Percentiles rank a stretch among this genome's conserved stretches.
Conservation (phyloP, 2,797 vertebrate species). For the Diplodus sargus region DNA sequence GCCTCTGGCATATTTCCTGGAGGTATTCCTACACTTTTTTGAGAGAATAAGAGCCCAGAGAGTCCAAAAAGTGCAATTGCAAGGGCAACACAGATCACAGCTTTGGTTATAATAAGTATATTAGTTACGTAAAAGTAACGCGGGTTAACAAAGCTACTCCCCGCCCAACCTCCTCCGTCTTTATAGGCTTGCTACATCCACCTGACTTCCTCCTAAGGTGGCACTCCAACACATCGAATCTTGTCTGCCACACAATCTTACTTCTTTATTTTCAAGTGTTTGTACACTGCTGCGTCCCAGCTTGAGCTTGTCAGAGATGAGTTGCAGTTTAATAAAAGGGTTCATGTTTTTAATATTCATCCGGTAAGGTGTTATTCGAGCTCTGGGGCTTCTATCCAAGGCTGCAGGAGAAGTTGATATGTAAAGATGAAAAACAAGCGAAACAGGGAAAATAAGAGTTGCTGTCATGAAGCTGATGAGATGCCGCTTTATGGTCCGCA, state of each 20-base stretch:
- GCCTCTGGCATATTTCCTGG: neutral
- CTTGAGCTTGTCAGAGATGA: conserved; percentile 46
- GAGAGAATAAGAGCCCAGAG: too few species aligned
- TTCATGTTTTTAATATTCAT: conserved; percentile 64
- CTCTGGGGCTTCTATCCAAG: conserved; percentile 35
- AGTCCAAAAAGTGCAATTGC: neutral
- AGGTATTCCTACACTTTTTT: neutral
- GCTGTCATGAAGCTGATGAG: conserved; percentile 42
- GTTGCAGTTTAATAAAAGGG: conserved; percentile 65
- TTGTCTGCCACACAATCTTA: neutral
- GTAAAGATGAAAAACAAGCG: conserved; percentile 11
- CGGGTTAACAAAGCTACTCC: too few species aligned
- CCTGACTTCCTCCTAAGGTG: neutral
- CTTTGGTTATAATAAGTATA: too few species aligned
- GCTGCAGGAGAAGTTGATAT: conserved; percentile 38
- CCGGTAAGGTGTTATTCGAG: conserved; percentile 40
- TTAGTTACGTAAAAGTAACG: too few species aligned
- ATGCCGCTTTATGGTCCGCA: conserved; percentile 39
- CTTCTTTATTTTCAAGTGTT: conserved; percentile 50
- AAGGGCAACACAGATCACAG: too few species aligned
- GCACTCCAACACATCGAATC: neutral
- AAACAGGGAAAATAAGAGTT: conserved; percentile 7
- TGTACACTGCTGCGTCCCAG: conserved; percentile 19
- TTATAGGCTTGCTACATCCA: too few species aligned
- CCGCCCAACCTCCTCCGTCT: too few species aligned